Conservation (phyloP, 2,113 vertebrate genomes). For the Scytalopus superciliaris region DNA sequence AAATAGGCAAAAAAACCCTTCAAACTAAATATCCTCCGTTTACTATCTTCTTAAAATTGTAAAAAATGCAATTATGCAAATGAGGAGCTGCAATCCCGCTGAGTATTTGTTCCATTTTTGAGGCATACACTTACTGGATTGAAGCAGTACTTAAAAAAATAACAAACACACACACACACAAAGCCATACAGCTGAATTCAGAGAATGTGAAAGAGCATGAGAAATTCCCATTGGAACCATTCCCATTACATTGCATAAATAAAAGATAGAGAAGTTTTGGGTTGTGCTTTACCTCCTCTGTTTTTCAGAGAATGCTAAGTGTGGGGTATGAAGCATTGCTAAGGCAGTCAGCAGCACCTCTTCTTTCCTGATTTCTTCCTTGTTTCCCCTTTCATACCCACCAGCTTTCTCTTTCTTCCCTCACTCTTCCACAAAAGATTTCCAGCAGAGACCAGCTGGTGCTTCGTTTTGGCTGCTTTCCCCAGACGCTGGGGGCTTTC, state of each 20-base stretch:
- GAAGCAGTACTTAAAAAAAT: conserved; percentile 11
- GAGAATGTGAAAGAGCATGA: conserved; percentile 77
- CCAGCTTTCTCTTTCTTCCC: conserved; percentile 64
- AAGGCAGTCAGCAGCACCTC: conserved; percentile 32
- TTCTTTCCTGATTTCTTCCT: conserved; percentile 60
- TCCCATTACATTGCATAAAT: conserved; percentile 70
- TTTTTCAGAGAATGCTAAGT: conserved; percentile 52
- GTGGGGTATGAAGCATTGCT: conserved; percentile 46
- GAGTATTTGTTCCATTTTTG: conserved; percentile 66
- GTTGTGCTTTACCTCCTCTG: neutral
- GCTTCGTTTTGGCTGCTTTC: conserved; percentile 76
- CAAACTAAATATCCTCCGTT: conserved; percentile 28
- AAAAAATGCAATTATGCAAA: conserved; percentile 68
- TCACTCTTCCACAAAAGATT: conserved; percentile 76
- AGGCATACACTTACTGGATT: conserved; percentile 52
- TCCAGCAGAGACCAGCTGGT: conserved; percentile 85
- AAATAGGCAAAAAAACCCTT: conserved; percentile 1
- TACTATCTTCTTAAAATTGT: conserved; percentile 51
- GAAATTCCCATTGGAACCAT: conserved; percentile 75
- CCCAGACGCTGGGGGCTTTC: conserved; percentile 71
- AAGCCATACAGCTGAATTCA: conserved; percentile 40
- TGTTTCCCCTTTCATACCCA: conserved; percentile 61
- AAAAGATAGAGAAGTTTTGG: conserved; percentile 53
- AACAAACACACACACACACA: neutral
- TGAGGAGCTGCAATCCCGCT: conserved; percentile 34